Evolutionary conservation across 2,797 vertebrate species (phyloP).

Genomic region (Discoglossus pictus): DNA sequence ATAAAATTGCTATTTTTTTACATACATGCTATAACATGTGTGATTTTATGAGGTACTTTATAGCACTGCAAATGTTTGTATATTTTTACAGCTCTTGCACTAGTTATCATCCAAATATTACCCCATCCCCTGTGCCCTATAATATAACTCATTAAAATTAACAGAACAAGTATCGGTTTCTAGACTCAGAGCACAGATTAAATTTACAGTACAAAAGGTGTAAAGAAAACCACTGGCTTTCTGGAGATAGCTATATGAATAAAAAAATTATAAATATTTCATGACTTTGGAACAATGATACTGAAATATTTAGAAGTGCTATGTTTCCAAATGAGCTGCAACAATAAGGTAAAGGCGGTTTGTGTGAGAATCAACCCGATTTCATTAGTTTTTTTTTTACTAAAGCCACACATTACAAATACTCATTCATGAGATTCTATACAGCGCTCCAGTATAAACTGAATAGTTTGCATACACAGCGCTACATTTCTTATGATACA

Average conservation of each 20-base stretch:
- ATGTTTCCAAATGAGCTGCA: neutral
- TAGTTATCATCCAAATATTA: too few species aligned
- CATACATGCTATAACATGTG: too few species aligned
- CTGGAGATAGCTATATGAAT: neutral
- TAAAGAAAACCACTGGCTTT: conserved; percentile 7
- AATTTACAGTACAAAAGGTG: neutral
- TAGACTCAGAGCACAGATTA: neutral
- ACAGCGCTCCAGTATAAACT: neutral
- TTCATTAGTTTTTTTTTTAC: neutral
- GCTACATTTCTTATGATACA: too few species aligned
- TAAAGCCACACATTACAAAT: neutral
- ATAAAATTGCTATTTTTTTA: too few species aligned
- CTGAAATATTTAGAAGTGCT: conserved; percentile 24
- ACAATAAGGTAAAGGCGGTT: neutral
- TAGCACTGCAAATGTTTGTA: too few species aligned
- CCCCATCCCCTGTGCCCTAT: neutral
- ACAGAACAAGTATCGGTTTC: conserved; percentile 7
- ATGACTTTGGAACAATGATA: conserved; percentile 11
- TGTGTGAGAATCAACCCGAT: conserved; percentile 1
- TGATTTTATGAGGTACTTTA: too few species aligned
- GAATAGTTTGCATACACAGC: too few species aligned
- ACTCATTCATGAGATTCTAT: neutral
- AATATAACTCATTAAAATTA: neutral
- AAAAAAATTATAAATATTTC: conserved; percentile 23
- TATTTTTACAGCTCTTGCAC: too few species aligned